phyloP scores from a whole-genome alignment of 2,888 invertebrate species.

The Lasioglossum pauxillum region DNA sequence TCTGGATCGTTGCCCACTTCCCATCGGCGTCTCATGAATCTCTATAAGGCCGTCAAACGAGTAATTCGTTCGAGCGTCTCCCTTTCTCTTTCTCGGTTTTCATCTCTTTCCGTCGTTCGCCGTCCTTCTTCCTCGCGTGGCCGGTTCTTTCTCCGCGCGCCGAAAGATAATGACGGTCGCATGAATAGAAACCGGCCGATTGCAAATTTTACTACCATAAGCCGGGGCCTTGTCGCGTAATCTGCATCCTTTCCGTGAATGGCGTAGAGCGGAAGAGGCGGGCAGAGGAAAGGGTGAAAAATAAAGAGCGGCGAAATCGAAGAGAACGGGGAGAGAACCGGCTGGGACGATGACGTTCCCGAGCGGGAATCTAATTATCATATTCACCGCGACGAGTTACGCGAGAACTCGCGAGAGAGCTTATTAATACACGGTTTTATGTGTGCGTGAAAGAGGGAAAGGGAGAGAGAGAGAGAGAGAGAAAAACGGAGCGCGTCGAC shows the following conservation, averaged over 20 bases:
- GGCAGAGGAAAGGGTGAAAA: conserved; percentile 35
- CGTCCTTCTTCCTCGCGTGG: not conserved
- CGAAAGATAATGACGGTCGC: conserved; percentile 58
- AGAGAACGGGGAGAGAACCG: conserved; percentile 39
- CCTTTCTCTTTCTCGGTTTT: conserved; percentile 53
- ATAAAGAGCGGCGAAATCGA: conserved; percentile 33
- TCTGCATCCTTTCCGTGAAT: conserved; percentile 47
- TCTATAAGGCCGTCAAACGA: conserved; percentile 82
- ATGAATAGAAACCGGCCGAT: conserved; percentile 62
- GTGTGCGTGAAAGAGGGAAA: not conserved
- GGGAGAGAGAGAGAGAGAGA: not conserved
- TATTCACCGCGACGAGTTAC: conserved; percentile 66
- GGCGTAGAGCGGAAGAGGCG: conserved; percentile 17
- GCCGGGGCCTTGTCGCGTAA: conserved; percentile 26
- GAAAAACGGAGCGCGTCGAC: not conserved
- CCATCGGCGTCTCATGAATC: conserved; percentile 77
- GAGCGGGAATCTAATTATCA: conserved; percentile 74
- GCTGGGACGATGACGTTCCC: conserved; percentile 70
- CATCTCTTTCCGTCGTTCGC: not conserved
- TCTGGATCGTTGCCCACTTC: conserved; percentile 68
- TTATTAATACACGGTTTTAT: conserved; percentile 42
- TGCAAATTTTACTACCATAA: conserved; percentile 61
- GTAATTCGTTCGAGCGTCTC: conserved; percentile 77
- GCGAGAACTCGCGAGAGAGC: conserved; percentile 25
- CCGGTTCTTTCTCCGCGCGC: conserved; percentile 41